phyloP scores from a whole-genome alignment of 2,113 vertebrate genomes.

The Nesospiza acunhae region DNA sequence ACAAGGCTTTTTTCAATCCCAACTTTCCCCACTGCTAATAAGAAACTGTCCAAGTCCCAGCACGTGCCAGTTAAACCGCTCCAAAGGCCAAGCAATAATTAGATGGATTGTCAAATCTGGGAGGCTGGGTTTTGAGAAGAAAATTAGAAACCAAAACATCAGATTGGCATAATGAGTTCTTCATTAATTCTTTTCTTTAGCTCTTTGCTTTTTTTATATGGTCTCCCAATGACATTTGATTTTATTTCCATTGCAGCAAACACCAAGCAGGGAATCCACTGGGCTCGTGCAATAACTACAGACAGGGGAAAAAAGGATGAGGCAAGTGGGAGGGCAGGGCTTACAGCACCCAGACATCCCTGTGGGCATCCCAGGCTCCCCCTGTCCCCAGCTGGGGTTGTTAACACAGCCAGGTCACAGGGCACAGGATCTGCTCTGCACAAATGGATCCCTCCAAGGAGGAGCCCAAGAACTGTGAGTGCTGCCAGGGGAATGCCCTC shows the following conservation, averaged over 20 bases:
- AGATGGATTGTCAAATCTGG: slow-evolving; percentile 38
- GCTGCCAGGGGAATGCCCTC: background rate
- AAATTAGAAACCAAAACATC: slow-evolving; percentile 53
- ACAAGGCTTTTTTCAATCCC: slow-evolving; percentile 6
- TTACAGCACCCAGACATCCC: background rate
- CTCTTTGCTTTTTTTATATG: background rate
- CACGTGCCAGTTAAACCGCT: slow-evolving; percentile 28
- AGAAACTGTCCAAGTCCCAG: slow-evolving; percentile 32
- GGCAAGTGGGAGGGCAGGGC: rapidly evolving
- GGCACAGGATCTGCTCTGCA: background rate
- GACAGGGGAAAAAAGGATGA: background rate
- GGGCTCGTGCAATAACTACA: background rate
- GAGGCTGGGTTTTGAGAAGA: background rate
- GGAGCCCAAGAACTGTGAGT: background rate
- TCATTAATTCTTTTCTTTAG: slow-evolving; percentile 38
- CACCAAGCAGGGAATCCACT: background rate
- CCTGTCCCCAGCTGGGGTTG: background rate
- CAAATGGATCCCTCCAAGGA: background rate
- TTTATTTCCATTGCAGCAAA: background rate
- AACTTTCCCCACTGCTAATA: slow-evolving; percentile 9
- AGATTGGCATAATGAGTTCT: slow-evolving; percentile 47
- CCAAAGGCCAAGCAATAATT: slow-evolving; percentile 37
- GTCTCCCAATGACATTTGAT: background rate
- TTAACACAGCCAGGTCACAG: background rate
- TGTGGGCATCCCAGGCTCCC: background rate